These are phyloP conservation scores for Copsychus sechellarum DNA, from an alignment of 2,113 vertebrate species.

Conservation along the genomic window DNA sequence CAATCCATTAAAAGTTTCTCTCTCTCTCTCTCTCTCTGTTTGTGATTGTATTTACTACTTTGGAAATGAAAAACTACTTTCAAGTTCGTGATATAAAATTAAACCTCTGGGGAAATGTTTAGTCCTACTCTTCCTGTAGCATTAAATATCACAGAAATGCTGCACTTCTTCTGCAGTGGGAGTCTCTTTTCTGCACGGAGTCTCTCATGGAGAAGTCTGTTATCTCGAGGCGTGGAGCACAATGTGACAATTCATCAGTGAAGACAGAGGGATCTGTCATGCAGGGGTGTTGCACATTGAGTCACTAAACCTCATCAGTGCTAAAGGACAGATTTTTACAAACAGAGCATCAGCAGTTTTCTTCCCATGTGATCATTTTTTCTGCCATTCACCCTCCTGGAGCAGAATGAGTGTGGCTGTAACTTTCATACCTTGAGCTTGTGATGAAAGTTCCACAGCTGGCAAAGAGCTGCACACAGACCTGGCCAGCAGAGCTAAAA, in stretches of 20 bases:
- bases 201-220: background rate
- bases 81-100: background rate
- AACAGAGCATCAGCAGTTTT: background rate
- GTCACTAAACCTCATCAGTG: background rate
- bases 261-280: background rate
- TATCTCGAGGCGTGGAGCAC: background rate
- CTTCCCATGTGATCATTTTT: background rate
- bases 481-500: background rate
- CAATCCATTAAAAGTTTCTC: background rate
- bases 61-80: background rate
- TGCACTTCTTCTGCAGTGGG: background rate
- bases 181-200: background rate
- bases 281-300: background rate
- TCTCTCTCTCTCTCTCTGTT: background rate
- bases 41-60: background rate
- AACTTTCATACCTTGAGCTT: background rate
- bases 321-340: background rate
- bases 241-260: background rate
- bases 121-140: background rate
- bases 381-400: background rate
- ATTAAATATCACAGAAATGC: background rate
- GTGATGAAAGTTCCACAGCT: background rate
- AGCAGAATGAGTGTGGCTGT: background rate
- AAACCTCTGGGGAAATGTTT: background rate
- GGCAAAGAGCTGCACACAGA: background rate